phyloP scores from a whole-genome alignment of 2,113 vertebrate species.

The Calyptommatus sinebrachiatus region DNA sequence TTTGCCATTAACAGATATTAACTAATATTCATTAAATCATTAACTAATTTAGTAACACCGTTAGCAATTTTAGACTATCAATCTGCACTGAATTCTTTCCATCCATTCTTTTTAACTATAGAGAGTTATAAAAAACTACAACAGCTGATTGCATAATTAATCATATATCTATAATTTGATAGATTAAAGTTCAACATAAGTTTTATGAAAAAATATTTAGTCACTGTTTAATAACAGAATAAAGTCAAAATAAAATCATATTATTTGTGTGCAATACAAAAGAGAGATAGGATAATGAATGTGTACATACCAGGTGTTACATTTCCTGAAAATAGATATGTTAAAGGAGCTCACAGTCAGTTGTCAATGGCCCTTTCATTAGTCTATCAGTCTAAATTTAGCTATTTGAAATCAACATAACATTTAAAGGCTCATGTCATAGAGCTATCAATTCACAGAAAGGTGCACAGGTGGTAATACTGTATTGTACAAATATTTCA shows the following conservation, averaged over 20 bases:
- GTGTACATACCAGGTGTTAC: slow-evolving; percentile 83
- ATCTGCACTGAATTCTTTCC: not conserved
- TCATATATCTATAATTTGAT: slow-evolving; percentile 63
- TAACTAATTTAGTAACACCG: too few relatives aligned
- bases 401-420: slow-evolving; percentile 63
- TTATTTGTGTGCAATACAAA: slow-evolving; percentile 63
- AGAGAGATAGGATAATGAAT: slow-evolving; percentile 69
- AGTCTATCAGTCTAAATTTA: slow-evolving; percentile 71
- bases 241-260: slow-evolving; percentile 73
- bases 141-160: slow-evolving; percentile 53
- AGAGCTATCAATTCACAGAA: not conserved
- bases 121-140: slow-evolving; percentile 49
- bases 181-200: slow-evolving; percentile 62
- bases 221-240: slow-evolving; percentile 70
- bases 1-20: too few relatives aligned
- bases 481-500: accelerated
- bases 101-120: too few relatives aligned
- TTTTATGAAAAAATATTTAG: slow-evolving; percentile 56
- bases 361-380: slow-evolving; percentile 83
- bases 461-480: not conserved
- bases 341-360: slow-evolving; percentile 73
- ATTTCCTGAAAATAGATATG: slow-evolving; percentile 87
- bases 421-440: slow-evolving; percentile 51
- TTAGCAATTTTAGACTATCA: too few relatives aligned
- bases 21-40: too few relatives aligned